These are phyloP conservation scores for Denticeps clupeoides DNA, from an alignment of 2,797 vertebrate genomes.

Conservation along the genomic window DNA sequence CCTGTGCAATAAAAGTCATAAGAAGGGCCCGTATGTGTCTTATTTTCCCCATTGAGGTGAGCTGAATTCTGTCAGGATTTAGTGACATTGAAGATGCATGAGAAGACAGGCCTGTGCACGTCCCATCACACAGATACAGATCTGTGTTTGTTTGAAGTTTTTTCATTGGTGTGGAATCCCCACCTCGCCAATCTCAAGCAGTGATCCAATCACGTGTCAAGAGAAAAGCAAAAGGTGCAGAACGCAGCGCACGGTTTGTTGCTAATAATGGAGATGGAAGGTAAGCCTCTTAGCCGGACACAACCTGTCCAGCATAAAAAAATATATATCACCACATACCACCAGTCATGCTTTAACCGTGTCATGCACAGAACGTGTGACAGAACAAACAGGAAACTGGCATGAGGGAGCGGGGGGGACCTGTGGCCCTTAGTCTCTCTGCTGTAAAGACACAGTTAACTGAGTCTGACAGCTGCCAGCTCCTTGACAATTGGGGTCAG, in stretches of 20 bases:
- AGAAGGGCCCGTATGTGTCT: neutral
- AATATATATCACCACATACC: constrained; percentile 28
- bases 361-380: constrained; percentile 40
- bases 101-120: constrained; percentile 27
- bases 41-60: neutral
- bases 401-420: constrained; percentile 25
- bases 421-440: constrained; percentile 56
- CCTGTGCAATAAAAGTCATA: constrained; percentile 16
- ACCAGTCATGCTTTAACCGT: constrained; percentile 27
- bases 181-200: constrained; percentile 12
- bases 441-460: constrained; percentile 55
- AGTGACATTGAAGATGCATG: too few relatives aligned
- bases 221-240: constrained; percentile 8
- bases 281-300: constrained; percentile 59
- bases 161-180: constrained; percentile 24
- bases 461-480: constrained; percentile 65
- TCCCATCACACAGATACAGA: constrained; percentile 15
- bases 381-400: constrained; percentile 49
- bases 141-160: constrained; percentile 24
- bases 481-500: constrained; percentile 66
- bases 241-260: constrained; percentile 24
- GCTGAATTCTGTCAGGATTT: too few relatives aligned
- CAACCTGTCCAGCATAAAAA: constrained; percentile 50
- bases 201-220: constrained; percentile 25
- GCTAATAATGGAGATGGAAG: constrained; percentile 47